Conservation (phyloP, 2,113 vertebrate species). For the Seriola aureovittata region DNA sequence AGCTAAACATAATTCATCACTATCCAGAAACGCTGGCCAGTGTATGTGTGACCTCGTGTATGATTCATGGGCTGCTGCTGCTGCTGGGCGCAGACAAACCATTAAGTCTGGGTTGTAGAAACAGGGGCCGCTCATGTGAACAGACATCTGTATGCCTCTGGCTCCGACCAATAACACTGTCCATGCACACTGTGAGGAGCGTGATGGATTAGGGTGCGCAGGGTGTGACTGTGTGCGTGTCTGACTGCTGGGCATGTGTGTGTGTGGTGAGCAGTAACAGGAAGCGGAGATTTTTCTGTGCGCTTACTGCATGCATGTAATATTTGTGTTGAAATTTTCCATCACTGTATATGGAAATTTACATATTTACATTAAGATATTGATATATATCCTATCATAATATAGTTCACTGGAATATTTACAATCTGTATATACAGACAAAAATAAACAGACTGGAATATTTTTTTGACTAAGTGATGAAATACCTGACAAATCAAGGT, state of each 20-base stretch:
- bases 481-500: too few species aligned
- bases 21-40: not conserved
- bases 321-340: not conserved
- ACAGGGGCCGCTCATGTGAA: slow-evolving; percentile 54
- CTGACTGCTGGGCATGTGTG: slow-evolving; percentile 20
- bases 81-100: slow-evolving; percentile 62
- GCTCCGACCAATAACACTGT: slow-evolving; percentile 55
- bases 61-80: slow-evolving; percentile 66
- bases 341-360: not conserved
- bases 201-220: slow-evolving; percentile 46
- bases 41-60: slow-evolving; percentile 23
- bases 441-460: not conserved
- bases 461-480: too few species aligned
- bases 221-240: slow-evolving; percentile 16
- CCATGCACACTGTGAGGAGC: slow-evolving; percentile 37
- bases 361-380: not conserved
- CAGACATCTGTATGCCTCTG: slow-evolving; percentile 58
- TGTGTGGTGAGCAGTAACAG: not conserved
- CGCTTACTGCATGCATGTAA: not conserved
- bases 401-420: not conserved
- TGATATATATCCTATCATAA: not conserved
- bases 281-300: not conserved
- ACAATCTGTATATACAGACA: not conserved
- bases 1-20: slow-evolving; percentile 66
- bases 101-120: slow-evolving; percentile 48